Base-by-base conservation (phyloP, 2,888 invertebrate species). In the Andrena marginata region DNA sequence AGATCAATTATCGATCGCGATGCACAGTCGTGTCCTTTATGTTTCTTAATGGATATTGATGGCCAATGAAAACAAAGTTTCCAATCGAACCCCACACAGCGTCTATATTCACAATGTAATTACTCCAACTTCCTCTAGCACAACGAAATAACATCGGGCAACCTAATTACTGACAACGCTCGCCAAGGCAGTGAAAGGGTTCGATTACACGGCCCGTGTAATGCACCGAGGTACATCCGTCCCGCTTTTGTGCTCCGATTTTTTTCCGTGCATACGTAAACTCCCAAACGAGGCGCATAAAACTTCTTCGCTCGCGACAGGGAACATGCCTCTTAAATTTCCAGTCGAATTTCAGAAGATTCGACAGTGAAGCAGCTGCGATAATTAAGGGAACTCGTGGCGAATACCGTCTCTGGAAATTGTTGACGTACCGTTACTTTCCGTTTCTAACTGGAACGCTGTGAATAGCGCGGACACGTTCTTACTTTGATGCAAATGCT, bases 51-150 rank as follows among this genome's bases (percentile, higher is more conserved):
- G 48, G 59, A 68, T 54, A 68, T n/a, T 48, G 33, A 4, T 23
- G 33, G 48, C 23, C 31, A 48, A 59, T 33, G 48, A 60, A 20
- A 59, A 42, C n/a, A 48, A 68, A 74, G 68, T 26, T 74, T 68
- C 26, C 59, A 74, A 74, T 68, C 33, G 48, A 68, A 68, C 59
- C 23, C 2, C 13, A 49, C 16, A 7, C 29, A 31, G 35, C 62
- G 20, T 51, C 60, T 13, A 48, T 20, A 60, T 69, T 29, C 23
- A 10, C 29, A 3, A 35, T 35, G 29, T 29, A 51, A 51, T 35
- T 62, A 49, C 23, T n/a, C 2, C 26, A 70, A 62, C 62, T 76
- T 76, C 31, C 70, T 31, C 10, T 23, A 7, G 10, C 0, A 26
- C 33, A 60, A 60, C 42, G 49, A 60, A 60, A 62, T 71, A 65